A percentile compares a stretch with the other conserved stretches of the same genome.
Conservation (phyloP, 2,888 invertebrate genomes). For the Aplocera efformata region DNA sequence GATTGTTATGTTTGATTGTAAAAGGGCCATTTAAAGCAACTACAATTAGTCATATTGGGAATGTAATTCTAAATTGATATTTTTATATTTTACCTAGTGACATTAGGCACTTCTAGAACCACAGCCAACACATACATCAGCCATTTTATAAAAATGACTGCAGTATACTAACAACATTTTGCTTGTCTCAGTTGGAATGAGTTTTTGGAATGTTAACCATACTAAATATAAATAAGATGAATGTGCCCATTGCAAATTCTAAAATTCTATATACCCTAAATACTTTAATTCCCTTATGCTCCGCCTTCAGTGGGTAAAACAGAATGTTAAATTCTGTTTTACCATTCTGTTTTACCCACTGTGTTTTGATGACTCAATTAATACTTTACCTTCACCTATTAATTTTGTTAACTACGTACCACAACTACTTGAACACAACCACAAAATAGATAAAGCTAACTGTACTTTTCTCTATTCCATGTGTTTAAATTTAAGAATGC, state of each 20-base stretch:
- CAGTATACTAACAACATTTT: constrained; percentile 1
- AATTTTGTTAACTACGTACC: constrained; percentile 23
- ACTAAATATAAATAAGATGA: not conserved
- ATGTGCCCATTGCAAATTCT: constrained; percentile 3
- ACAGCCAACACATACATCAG: constrained; percentile 2
- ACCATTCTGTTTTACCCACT: too few relatives aligned
- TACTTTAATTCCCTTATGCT: not conserved
- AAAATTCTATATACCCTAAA: not conserved
- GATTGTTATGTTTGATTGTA: not conserved
- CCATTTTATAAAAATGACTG: constrained; percentile 3
- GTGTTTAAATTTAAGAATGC: constrained; percentile 37
- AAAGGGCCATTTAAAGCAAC: not conserved
- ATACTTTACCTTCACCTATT: constrained; percentile 31
- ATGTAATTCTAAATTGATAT: constrained; percentile 7
- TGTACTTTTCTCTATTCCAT: constrained; percentile 4
- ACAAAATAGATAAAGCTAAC: constrained; percentile 3
- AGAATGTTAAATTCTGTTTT: too few relatives aligned
- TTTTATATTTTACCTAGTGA: constrained; percentile 3
- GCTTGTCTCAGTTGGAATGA: constrained; percentile 18
- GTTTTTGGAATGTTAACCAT: constrained; percentile 3
- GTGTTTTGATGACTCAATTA: constrained; percentile 17
- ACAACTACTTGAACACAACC: constrained; percentile 29
- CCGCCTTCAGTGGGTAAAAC: too few relatives aligned
- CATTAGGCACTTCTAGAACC: constrained; percentile 19
- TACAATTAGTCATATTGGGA: not conserved